Evolutionary conservation across 2,113 vertebrate genomes (phyloP), one percentile per base, ranked within the genome.

Genomic region (Caracal caracal): DNA sequence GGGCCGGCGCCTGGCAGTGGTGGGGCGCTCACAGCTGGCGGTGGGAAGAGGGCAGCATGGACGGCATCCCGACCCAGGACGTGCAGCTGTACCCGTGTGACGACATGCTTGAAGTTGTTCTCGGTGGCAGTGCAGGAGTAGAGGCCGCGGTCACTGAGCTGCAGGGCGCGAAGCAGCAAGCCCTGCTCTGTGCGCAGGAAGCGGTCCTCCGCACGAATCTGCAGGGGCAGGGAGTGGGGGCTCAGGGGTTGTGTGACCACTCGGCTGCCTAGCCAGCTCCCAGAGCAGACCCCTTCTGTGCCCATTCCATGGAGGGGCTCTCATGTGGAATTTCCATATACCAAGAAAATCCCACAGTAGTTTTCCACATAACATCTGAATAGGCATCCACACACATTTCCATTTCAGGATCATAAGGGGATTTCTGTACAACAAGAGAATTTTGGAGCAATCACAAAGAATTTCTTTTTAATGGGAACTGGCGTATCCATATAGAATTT

Each of bases 41-140:
- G 98, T 65, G 99, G 99, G 87, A 99, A 99, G 98, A 99, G 99
- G 97, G 99, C 99, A 0, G 98, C 99, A 17, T 99, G 99, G 95
- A 99, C 99, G 0, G 99, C 99, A 1, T 99, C 99, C 65, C 98
- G 98, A 90, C 99, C 99, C 51, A 99, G 99, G 3, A 99, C 99
- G 0, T 99, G 99, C 15, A 99, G 99, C 98, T 99, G 99, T 97
- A 99, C 99, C 94, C 99, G 99, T 59, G 99, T 99, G 59, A 99
- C 99, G 0, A 99, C 98, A 97, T 99, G 99, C 96, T 99, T 99
- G 99, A 99, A 99, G 99, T 99, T 99, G 98, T 99, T 99, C 99
- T 99, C 99, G 0, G 99, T 99, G 98, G 99, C 99, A 0, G 99
- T 99, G 98, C 99, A 99, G 97, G 99, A 99, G 98, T 99, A 99